Conservation (phyloP, 2,888 invertebrate species). For the Epistrophe grossulariae region DNA sequence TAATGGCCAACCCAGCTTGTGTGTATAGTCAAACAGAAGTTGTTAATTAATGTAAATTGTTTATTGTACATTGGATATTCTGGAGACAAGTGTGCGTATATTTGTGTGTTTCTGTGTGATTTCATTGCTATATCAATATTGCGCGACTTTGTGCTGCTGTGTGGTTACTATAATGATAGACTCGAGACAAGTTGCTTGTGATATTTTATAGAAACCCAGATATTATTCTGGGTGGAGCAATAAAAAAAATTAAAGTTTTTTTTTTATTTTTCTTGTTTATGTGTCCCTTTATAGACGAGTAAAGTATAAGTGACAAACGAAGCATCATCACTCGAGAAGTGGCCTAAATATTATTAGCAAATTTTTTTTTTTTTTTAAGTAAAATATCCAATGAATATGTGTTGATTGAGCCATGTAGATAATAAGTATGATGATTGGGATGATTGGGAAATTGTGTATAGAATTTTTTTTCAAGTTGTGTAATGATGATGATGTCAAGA, state of each 20-base stretch:
- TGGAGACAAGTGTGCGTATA: constrained; percentile 24
- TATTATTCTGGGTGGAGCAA: constrained; percentile 2
- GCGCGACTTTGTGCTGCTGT: constrained; percentile 30
- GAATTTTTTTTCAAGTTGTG: background rate
- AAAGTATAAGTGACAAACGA: constrained; percentile 26
- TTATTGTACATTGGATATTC: constrained; percentile 63
- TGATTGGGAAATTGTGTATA: constrained; percentile 15
- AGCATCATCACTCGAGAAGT: constrained; percentile 21
- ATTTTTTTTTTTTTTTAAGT: constrained; percentile 7
- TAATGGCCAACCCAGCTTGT: constrained; percentile 36
- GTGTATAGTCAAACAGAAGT: constrained; percentile 58
- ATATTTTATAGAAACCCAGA: constrained; percentile 20
- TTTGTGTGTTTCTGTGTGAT: constrained; percentile 17
- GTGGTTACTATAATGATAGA: constrained; percentile 52
- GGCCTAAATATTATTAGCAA: constrained; percentile 50
- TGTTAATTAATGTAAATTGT: constrained; percentile 76
- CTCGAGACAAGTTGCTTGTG: constrained; percentile 48
- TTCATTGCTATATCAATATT: constrained; percentile 65
- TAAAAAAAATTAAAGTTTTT: background rate
- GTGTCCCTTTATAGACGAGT: background rate
- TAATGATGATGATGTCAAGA: constrained; percentile 33
- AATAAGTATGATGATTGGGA: background rate
- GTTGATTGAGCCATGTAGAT: constrained; percentile 17
- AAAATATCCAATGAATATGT: constrained; percentile 16
- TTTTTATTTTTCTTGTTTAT: background rate